These are phyloP conservation scores for Pseudococcus viburni DNA, from an alignment of 2,888 invertebrate genomes.

Conservation along the genomic window DNA sequence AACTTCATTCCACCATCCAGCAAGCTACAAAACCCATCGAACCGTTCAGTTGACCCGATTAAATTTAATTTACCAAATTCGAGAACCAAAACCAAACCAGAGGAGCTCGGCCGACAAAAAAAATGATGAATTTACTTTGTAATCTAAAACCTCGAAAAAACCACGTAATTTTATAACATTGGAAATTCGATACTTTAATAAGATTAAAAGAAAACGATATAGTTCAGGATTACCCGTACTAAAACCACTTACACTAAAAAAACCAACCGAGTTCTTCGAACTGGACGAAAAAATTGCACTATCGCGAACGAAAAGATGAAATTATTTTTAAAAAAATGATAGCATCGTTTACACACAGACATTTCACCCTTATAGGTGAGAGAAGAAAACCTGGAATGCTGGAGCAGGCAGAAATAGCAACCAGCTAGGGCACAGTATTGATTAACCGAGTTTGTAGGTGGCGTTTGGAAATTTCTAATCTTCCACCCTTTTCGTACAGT, in stretches of 20 bases:
- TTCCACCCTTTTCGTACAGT: slow-evolving; percentile 65
- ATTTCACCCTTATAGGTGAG: slow-evolving; percentile 49
- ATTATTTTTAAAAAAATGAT: neutral
- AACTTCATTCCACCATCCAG: no score
- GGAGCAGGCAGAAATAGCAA: slow-evolving; percentile 62
- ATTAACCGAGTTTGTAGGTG: slow-evolving; percentile 65
- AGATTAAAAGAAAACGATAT: neutral
- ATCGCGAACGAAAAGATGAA: slow-evolving; percentile 3
- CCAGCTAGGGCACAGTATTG: slow-evolving; percentile 65
- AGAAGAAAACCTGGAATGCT: slow-evolving; percentile 64
- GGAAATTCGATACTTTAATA: slow-evolving; percentile 43
- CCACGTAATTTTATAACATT: slow-evolving; percentile 16
- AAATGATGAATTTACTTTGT: slow-evolving; percentile 40
- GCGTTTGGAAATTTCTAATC: slow-evolving; percentile 66
- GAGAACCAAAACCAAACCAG: neutral
- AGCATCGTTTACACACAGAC: neutral
- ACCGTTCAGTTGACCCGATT: slow-evolving; percentile 14
- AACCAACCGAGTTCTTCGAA: no score
- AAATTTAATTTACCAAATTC: neutral
- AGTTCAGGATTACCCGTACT: no score
- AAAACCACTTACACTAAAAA: no score
- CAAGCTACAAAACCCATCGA: neutral
- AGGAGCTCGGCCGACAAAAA: neutral
- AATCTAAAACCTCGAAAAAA: slow-evolving; percentile 21
- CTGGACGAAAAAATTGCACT: neutral